Evolutionary conservation across 2,888 invertebrate species (phyloP), one percentile per base, ranked within the genome.

Genomic region (Cinara cedri): DNA sequence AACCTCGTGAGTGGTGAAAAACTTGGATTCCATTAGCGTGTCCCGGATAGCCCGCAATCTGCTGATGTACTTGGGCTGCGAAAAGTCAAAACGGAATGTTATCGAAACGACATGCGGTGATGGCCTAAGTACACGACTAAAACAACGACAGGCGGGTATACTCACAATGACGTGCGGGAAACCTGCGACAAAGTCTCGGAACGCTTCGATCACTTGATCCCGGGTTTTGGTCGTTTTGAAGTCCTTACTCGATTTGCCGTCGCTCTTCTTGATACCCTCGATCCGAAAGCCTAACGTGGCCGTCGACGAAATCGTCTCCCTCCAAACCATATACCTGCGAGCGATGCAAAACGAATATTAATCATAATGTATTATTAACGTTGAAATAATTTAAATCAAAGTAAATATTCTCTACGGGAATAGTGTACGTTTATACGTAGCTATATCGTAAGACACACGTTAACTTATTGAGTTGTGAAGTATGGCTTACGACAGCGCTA

Each of bases 271-370:
- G 82, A 94, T 93, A 24, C 97, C 98, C 86, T 98, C 98, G 85
- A 99, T 95, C 84, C 98, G 90, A 87, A 98, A 98, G 78, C 98
- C 98, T 70, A 98, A 89, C 0, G 94, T 94, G 0, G 97, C 92
- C n/a, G 98, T 97, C 57, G 97, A 97, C 74, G 97, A 97, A 84
- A 97, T 97, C 13, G 96, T 95, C 87, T 98, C 98, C 78, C 98
- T 88, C 95, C 97, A 97, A 63, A 97, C 90, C 84, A 84, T 84
- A 57, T 84, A 84, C 82, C 84, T 84, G 80, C 1, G 19, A 19
- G 62, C 1, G 19, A 1, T 14, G 46, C 46, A 46, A 46, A 46
- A 10, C 13, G 46, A 10, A 46, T 34, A 46, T 13, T 10, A n/a
- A 54, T 54, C n/a, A 54, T 34, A 34, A 34, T 34, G 6, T 34